phyloP scores from a whole-genome alignment of 2,888 invertebrate species.

The Coronaproctus castanopsis region DNA sequence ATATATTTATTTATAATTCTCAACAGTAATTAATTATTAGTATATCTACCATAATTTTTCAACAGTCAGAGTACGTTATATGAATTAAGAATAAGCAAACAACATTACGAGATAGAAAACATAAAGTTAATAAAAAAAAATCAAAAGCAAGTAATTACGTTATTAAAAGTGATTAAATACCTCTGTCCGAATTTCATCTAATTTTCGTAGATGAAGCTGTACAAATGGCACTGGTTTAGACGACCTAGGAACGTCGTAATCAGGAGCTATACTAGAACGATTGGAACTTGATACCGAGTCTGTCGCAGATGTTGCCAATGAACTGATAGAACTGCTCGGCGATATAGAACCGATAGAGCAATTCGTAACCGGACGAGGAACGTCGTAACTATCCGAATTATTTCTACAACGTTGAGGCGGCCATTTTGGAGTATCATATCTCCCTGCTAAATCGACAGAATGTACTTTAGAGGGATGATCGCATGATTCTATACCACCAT shows the following conservation, averaged over 20 bases:
- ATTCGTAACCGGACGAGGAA: slow-evolving; percentile 34
- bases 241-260: slow-evolving; percentile 42
- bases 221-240: slow-evolving; percentile 12
- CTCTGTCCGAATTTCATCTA: slow-evolving; percentile 6
- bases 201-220: slow-evolving; percentile 5
- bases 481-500: slow-evolving; percentile 25
- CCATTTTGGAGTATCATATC: slow-evolving; percentile 24
- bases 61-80: too few species aligned
- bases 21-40: slow-evolving; percentile 24
- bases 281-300: slow-evolving; percentile 29
- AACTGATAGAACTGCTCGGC: slow-evolving; percentile 45
- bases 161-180: too few species aligned
- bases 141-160: too few species aligned
- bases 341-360: slow-evolving; percentile 30
- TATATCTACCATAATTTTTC: slow-evolving; percentile 42
- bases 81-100: too few species aligned
- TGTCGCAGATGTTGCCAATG: slow-evolving; percentile 33
- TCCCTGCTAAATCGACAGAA: neutral
- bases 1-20: too few species aligned
- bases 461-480: slow-evolving; percentile 36
- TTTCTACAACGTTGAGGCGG: neutral
- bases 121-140: too few species aligned
- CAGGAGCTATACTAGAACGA: slow-evolving; percentile 36
- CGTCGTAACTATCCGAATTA: slow-evolving; percentile 37
- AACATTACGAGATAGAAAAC: too few species aligned